Evolutionary conservation across 2,888 invertebrate species (phyloP), one percentile per base, ranked within the genome.

Genomic region (Synergus itoensis): DNA sequence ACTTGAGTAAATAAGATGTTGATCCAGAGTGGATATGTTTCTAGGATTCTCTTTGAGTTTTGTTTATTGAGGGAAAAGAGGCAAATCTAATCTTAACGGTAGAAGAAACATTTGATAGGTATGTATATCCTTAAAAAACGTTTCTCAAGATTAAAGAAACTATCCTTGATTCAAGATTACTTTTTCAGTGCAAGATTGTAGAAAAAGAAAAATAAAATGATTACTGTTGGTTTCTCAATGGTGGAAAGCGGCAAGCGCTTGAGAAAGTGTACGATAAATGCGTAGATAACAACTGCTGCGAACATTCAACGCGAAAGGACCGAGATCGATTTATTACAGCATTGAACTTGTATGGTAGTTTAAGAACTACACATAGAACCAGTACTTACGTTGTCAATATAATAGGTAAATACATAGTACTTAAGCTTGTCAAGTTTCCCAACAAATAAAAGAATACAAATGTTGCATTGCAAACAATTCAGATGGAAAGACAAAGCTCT

Each of bases 311-410:
- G 45, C 45, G 45, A 69, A 45, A 48, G 69, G 48, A 69, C 69
- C 45, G 9, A 45, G 43, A 67, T 67, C 67, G 67, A 67, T 67
- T 67, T 67, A 67, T 67, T 67, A 43, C 45, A 21, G 67, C 67
- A 67, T 45, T 67, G 67, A 67, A 67, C 67, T 67, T 65, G 43
- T n/a, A 11, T 63, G 36, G 12, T 63, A 41, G 65, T n/a, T 65
- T 67, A 45, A 67, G 14, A 43, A 60, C 18, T 60, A 60, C 8
- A 21, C 8, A 60, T 12, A 60, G 60, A 67, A 67, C 7, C 7
- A 67, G 14, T 16, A 40, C 18, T 41, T 65, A 65, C 2, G 11
- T 40, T 67, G 21, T 0, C 14, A 45, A 67, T 43, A 21, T 11
- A 67, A 67, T 67, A 43, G 21, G 67, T 18, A 67, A 67, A 67